phyloP scores from a whole-genome alignment of 2,888 invertebrate genomes.

The Tanypteryx hageni region DNA sequence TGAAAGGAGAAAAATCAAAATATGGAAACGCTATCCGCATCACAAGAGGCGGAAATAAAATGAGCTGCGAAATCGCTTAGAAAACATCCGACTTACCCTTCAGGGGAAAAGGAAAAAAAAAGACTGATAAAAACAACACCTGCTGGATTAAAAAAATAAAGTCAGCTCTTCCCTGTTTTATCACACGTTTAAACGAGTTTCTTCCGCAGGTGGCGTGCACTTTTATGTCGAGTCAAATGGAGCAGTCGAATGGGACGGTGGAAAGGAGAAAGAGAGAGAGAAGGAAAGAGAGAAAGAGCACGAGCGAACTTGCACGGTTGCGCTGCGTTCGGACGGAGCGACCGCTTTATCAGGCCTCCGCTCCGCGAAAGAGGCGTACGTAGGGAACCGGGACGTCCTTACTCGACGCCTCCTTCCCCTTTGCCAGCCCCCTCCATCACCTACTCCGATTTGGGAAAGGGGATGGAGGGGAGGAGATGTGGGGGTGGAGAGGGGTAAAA shows the following conservation, averaged over 20 bases:
- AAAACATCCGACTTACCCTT: too few relatives aligned
- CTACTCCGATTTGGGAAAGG: neutral
- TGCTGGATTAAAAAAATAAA: too few relatives aligned
- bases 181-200: neutral
- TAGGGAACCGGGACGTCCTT: neutral
- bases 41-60: too few relatives aligned
- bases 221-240: neutral
- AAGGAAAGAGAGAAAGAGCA: neutral
- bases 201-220: neutral
- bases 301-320: neutral
- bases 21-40: too few relatives aligned
- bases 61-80: too few relatives aligned
- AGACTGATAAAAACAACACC: too few relatives aligned
- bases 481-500: neutral
- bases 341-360: slow-evolving; percentile 30
- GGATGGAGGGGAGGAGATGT: neutral
- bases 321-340: neutral
- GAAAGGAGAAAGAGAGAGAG: neutral
- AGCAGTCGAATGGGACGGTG: neutral
- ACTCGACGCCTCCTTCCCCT: neutral
- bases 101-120: too few relatives aligned
- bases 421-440: neutral
- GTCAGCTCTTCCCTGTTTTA: too few relatives aligned
- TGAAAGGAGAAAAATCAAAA: too few relatives aligned
- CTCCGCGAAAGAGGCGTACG: slow-evolving; percentile 7